A percentile compares a stretch with the other conserved stretches of the same genome.
phyloP scores from a whole-genome alignment of 2,888 invertebrate species.

The Noctua janthe region DNA sequence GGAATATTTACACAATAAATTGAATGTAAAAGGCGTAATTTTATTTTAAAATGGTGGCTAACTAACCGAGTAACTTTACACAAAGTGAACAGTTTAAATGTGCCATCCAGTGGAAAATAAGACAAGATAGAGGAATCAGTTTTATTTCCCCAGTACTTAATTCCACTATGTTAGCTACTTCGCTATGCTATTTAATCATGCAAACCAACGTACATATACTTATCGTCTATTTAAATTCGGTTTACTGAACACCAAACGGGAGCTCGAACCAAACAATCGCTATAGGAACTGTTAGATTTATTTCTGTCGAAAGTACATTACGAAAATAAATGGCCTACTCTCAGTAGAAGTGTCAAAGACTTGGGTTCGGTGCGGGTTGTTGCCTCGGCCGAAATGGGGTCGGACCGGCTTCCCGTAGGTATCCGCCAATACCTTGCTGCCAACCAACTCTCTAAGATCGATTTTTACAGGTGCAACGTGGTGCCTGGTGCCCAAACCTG shows the following conservation, averaged over 20 bases:
- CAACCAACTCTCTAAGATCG: constrained; percentile 60
- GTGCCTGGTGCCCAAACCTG: constrained; percentile 11
- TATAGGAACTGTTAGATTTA: constrained; percentile 80
- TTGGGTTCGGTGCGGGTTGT: constrained; percentile 77
- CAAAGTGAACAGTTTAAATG: constrained; percentile 11
- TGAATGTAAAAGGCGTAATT: constrained; percentile 30
- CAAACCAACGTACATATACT: constrained; percentile 15
- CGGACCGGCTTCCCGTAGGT: constrained; percentile 75
- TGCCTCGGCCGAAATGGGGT: constrained; percentile 81
- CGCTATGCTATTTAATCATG: constrained; percentile 6
- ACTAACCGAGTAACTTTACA: constrained; percentile 6
- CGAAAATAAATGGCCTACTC: constrained; percentile 83
- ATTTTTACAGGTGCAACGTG: constrained; percentile 58
- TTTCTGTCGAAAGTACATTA: constrained; percentile 77
- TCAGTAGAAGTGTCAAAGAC: constrained; percentile 81
- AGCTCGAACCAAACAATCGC: constrained; percentile 74
- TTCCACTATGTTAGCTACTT: neutral
- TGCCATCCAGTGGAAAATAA: constrained; percentile 4
- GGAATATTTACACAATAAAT: constrained; percentile 38
- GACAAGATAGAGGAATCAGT: neutral
- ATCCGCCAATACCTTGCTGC: constrained; percentile 69
- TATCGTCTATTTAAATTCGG: constrained; percentile 55
- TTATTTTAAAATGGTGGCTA: constrained; percentile 7
- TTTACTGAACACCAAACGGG: constrained; percentile 59
- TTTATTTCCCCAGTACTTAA: neutral